These are phyloP conservation scores for Drosophila antonietae DNA, from an alignment of 2,888 invertebrate genomes.

Conservation along the genomic window DNA sequence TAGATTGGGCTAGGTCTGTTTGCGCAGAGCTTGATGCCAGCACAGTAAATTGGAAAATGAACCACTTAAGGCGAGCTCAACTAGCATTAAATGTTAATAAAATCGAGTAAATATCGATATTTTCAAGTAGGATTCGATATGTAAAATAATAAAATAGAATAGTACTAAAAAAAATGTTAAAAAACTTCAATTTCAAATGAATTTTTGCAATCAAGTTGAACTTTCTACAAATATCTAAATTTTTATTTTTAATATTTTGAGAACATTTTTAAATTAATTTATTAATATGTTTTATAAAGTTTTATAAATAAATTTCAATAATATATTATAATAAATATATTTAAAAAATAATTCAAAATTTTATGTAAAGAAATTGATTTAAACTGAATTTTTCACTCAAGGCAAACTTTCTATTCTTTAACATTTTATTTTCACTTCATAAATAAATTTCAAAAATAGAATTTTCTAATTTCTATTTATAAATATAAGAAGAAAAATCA, in stretches of 20 bases:
- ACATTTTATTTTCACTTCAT: not conserved
- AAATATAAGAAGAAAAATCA: not conserved
- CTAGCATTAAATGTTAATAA: not conserved
- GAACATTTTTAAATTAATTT: too few relatives aligned
- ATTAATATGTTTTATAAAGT: too few relatives aligned
- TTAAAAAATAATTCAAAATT: too few relatives aligned
- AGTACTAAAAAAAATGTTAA: too few relatives aligned
- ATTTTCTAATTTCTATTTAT: not conserved
- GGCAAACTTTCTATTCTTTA: not conserved
- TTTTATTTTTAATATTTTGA: too few relatives aligned
- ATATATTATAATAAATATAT: not conserved
- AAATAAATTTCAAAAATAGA: not conserved
- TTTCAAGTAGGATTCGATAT: too few relatives aligned
- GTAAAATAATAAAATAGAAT: too few relatives aligned
- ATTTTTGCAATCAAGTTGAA: too few relatives aligned
- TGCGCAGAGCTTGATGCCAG: slow-evolving; percentile 39
- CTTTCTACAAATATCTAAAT: too few relatives aligned
- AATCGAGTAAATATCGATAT: not conserved
- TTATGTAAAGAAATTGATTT: too few relatives aligned
- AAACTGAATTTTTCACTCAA: not conserved
- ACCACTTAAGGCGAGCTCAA: slow-evolving; percentile 15
- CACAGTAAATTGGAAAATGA: slow-evolving; percentile 45
- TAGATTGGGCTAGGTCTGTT: slow-evolving; percentile 57
- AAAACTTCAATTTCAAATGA: too few relatives aligned
- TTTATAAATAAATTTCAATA: too few relatives aligned